Percentiles rank a stretch among this genome's conserved stretches.
These are phyloP conservation scores for Leucania comma DNA, from an alignment of 2,888 invertebrate genomes.

Conservation along the genomic window DNA sequence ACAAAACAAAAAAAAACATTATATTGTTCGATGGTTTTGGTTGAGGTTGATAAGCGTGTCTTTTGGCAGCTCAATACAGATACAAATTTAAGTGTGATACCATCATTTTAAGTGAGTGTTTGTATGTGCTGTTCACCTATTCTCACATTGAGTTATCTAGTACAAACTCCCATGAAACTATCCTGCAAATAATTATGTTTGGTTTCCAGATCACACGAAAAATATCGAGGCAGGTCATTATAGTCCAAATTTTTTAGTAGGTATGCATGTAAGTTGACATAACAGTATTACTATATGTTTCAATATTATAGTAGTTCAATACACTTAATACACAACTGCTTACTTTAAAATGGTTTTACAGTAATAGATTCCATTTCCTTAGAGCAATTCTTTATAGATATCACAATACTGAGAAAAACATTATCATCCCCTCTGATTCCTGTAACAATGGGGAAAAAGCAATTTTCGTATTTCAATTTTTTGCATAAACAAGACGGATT, in stretches of 20 bases:
- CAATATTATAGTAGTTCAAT: constrained; percentile 10
- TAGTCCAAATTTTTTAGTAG: background rate
- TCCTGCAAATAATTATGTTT: background rate
- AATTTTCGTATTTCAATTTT: background rate
- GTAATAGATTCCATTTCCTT: background rate
- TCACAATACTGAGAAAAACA: background rate
- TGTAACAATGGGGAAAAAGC: background rate
- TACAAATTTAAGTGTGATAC: no score
- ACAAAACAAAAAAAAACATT: background rate
- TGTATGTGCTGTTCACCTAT: background rate
- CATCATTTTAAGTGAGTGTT: background rate
- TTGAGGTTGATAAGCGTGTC: background rate
- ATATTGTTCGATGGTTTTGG: background rate
- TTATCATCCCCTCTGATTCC: background rate
- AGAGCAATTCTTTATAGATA: background rate
- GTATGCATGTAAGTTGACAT: background rate
- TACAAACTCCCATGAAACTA: background rate
- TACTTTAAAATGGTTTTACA: background rate
- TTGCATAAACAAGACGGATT: background rate
- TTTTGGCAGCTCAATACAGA: background rate
- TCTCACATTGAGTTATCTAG: background rate
- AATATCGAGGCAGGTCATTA: background rate
- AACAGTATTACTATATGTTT: background rate
- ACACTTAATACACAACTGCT: background rate
- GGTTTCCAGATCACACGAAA: background rate